These are phyloP conservation scores for Mystacornis crossleyi DNA, from an alignment of 2,113 vertebrate genomes.

Conservation along the genomic window DNA sequence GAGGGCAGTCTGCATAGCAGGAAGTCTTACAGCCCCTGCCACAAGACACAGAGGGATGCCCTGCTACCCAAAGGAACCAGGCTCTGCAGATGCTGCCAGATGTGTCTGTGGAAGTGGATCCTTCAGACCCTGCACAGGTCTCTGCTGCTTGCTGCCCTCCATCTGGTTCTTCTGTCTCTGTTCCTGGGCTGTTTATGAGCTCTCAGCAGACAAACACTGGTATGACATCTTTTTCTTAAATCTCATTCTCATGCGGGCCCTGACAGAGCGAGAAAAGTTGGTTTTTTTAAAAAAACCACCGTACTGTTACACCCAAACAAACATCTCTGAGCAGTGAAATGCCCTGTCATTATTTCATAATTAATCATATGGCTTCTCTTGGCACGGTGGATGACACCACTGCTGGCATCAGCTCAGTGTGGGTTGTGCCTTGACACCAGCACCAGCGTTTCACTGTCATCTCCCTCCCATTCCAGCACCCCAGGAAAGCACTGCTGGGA, in stretches of 20 bases:
- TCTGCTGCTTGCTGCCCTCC: neutral
- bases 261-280: neutral
- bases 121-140: neutral
- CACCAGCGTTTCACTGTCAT: neutral
- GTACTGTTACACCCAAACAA: neutral
- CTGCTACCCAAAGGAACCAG: neutral
- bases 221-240: neutral
- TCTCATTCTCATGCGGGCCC: neutral
- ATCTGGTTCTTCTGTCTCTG: neutral
- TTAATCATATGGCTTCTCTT: neutral
- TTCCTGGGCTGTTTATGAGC: neutral
- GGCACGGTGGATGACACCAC: neutral
- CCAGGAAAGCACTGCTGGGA: neutral
- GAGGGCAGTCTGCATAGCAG: neutral
- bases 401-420: neutral
- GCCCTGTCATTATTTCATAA: neutral
- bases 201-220: neutral
- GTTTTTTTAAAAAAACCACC: neutral
- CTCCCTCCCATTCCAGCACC: neutral
- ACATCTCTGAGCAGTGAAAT: neutral
- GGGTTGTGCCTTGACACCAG: neutral
- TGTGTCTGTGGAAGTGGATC: neutral
- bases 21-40: neutral
- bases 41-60: accelerated
- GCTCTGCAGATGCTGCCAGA: neutral